These are phyloP conservation scores for Eueremaeus valkanovi DNA, from an alignment of 2,888 invertebrate genomes.

Conservation along the genomic window DNA sequence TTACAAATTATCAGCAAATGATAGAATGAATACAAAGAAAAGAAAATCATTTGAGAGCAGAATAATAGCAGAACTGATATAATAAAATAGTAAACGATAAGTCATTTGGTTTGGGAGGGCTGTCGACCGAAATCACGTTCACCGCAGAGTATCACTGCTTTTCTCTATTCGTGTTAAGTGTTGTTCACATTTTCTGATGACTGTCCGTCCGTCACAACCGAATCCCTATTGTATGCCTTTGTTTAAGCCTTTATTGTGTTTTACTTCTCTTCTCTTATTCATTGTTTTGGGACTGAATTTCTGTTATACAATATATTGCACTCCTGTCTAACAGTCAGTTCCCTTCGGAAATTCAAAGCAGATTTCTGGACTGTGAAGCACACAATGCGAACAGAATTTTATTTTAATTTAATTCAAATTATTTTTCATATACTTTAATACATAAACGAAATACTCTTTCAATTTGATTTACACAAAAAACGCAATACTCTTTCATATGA, in stretches of 20 bases:
- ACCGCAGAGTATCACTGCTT: neutral
- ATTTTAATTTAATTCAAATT: neutral
- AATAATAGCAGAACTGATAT: neutral
- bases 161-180: neutral
- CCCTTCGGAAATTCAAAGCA: neutral
- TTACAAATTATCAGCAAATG: constrained; percentile 5
- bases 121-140: constrained; percentile 21
- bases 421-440: too few species aligned
- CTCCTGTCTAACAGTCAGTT: neutral
- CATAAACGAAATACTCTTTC: too few species aligned
- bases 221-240: neutral
- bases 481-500: too few species aligned
- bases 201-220: neutral
- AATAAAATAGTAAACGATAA: neutral
- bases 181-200: constrained; percentile 15
- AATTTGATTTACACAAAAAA: too few species aligned
- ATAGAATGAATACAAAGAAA: constrained; percentile 1
- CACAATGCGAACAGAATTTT: neutral
- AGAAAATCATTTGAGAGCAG: neutral
- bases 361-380: neutral
- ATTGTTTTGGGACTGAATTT: neutral
- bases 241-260: constrained; percentile 9
- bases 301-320: neutral
- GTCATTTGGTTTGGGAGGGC: neutral
- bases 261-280: neutral